Evolutionary conservation across 2,113 vertebrate genomes (phyloP), one percentile per base, ranked within the genome.

Genomic region (Periophthalmodon schlosseri): DNA sequence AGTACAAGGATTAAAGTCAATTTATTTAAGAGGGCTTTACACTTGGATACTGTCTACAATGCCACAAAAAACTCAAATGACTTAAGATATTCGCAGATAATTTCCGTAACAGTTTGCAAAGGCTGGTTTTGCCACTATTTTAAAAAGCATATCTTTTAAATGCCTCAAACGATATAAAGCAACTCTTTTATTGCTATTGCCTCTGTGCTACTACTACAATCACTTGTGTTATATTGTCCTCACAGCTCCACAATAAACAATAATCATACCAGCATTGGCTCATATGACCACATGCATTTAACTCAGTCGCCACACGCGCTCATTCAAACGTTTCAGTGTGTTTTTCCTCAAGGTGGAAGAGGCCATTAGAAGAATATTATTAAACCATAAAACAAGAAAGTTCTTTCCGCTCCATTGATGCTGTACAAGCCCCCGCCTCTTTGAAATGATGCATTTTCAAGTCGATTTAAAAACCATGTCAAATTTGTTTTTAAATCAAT

Each of bases 401-500:
- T 83, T 88, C 81, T 82, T 75, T 84, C 70, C 58, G 74, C 89
- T 87, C 78, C 78, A 86, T 61, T 85, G 83, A 81, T 75, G 49
- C 77, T 78, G 85, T 76, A 86, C 76, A 84, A 82, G 83, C 70
- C 87, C 78, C 44, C 52, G 73, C 81, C 81, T 84, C 79, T 77
- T 87, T 87, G 72, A 89, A 88, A 82, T 68, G 72, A 75, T 68
- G 86, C 85, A 75, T 87, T 90, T 83, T 86, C 79, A 81, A 85
- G 85, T 88, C 81, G 36, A 89, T 88, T 88, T 91, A 75, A 90
- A 90, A 88, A 89, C 83, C 85, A 81, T 87, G 83, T 87, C 84
- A 86, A 88, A 87, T 91, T 88, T 91, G 87, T 88, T 92, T 92
- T 85, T 71, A 83, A 91, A 92, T 92, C 92, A 89, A 92, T 92